Base-by-base conservation (phyloP, 1,140 invertebrate species). In the Cephus cinctus region DNA sequence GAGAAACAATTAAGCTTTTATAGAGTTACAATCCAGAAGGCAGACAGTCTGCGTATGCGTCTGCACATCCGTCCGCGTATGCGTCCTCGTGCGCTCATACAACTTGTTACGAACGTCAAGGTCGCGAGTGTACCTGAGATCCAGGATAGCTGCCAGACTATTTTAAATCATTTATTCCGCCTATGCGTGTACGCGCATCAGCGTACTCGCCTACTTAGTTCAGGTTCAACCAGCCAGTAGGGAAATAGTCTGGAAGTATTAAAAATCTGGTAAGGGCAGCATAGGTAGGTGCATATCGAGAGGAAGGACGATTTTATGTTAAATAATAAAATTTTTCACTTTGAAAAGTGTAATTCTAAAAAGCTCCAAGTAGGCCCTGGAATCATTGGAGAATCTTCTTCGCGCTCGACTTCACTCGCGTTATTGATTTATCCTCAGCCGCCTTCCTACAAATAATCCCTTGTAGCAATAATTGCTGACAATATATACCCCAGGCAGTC, bases 1-100 rank as follows among this genome's bases (percentile, higher is more conserved):
- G 65, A 70, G 63, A 67, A 70, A 65, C 67, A 68, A 71, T 71
- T 70, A 69, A 70, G 56, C 63, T 69, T 70, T 69, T 64, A 67
- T 65, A 67, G 64, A 67, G 59, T 65, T 63, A 62, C 56, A 63
- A 67, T 65, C 51, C 55, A 43, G 51, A 50, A 54, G 63, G 50
- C 45, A 49, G 47, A 8, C 52, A 19, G 43, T 48, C 51, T 50
- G 42, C 40, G 34, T 9, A 38, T 50, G 46, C 46, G 31, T 41
- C 45, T 15, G 31, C 23, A 47, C 40, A 30, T 19, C 34, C 32
- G 25, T 22, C 30, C 22, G 4, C 46, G 43, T 15, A n/a, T 20
- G 23, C 15, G 31, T 16, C 22, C 35, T 23, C 38, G 16, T 20
- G 54, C 42, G 55, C 52, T 46, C 51, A 59, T 65, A 69, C 68